These are phyloP conservation scores for Ammodramus savannarum DNA, from an alignment of 2,113 vertebrate species.

Conservation along the genomic window DNA sequence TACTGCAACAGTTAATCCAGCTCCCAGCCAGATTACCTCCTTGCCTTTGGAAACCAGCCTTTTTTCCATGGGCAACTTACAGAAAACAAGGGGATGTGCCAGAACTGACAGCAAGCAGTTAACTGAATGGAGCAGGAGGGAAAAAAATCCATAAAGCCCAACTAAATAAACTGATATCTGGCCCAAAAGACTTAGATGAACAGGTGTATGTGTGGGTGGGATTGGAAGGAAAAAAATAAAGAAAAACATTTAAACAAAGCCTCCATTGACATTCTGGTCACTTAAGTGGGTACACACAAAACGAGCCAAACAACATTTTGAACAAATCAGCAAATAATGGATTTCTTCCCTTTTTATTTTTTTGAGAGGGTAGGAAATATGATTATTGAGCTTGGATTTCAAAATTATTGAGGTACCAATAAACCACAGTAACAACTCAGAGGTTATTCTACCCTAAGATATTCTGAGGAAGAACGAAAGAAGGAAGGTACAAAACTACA, in stretches of 20 bases:
- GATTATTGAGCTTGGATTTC: neutral
- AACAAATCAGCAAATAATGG: neutral
- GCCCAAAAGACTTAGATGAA: slow-evolving; percentile 31
- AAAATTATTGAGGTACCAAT: neutral
- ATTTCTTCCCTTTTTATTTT: neutral
- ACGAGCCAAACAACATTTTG: neutral
- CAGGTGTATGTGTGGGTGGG: slow-evolving; percentile 40
- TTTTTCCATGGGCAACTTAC: neutral
- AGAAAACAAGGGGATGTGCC: neutral
- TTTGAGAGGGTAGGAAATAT: neutral
- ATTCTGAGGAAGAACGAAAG: neutral
- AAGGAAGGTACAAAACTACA: neutral
- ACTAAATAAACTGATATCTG: neutral
- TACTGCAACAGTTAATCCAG: slow-evolving; percentile 37
- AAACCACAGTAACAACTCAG: neutral
- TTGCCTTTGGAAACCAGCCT: neutral
- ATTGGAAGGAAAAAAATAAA: neutral
- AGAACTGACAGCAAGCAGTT: slow-evolving; percentile 21
- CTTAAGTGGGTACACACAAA: neutral
- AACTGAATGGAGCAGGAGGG: neutral
- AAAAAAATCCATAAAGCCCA: neutral
- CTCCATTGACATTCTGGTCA: neutral
- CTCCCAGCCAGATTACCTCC: slow-evolving; percentile 1
- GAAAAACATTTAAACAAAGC: slow-evolving; percentile 30
- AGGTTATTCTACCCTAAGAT: neutral